Evolutionary conservation across 2,888 invertebrate species (phyloP), one percentile per base, ranked within the genome.

Genomic region (Nomada fabriciana): DNA sequence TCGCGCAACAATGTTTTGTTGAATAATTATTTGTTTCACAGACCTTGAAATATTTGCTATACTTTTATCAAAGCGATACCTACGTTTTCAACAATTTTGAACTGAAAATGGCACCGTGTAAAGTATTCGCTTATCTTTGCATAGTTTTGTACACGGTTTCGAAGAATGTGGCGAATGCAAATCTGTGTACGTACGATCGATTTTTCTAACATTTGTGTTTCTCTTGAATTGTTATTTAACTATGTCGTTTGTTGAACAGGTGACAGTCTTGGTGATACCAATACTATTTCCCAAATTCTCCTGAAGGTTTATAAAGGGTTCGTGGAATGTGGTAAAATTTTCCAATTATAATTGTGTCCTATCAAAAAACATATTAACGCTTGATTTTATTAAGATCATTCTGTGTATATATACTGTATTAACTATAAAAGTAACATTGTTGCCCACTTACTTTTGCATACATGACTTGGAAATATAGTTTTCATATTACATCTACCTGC

Each of bases 281-380:
- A 3, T 2, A 18, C 43, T 20, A 1, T 43, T 13, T 7, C 25
- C 5, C 60, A 53, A 47, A 23, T 76, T 60, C 29, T 23, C 9
- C 43, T 83, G n/a, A 70, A 43, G 36, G 50, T 73, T 65, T 76
- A 50, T 52, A 69, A 70, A 10, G 70, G 82, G 82, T 82, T 65
- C 43, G 76, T 81, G 13, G n/a, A 55, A 23, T 3, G 9, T 43
- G 13, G 2, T 52, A 18, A 29, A 5, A 63, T 60, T 55, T 5
- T 10, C 23, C n/a, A 29, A 20, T 20, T 68, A 59, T 25, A 20
- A 7, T 68, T 25, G n/a, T n/a, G 13, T 9, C 5, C 5, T 52
- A 25, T 9, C 43, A 10, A 11, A 13, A 47, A 47, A 47, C 15
- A 15, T 47, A 47, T 15, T 47, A 13, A 3, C 13, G 47, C 3